Evolutionary conservation across 2,888 invertebrate species (phyloP).

Genomic region (Folsomia candida): DNA sequence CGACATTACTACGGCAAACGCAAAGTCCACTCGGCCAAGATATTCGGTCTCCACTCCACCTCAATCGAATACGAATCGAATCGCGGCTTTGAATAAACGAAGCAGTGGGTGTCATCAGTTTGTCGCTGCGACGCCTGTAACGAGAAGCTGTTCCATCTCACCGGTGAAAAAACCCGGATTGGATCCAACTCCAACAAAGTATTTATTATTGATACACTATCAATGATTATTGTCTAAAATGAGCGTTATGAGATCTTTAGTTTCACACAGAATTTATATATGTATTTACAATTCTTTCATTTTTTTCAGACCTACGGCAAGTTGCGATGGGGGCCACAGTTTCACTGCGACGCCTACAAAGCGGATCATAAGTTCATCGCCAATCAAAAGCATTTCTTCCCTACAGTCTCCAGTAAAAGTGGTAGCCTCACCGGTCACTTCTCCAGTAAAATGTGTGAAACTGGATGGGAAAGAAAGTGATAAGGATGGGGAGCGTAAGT

Average conservation of each 20-base stretch:
- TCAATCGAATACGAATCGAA: not conserved
- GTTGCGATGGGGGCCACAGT: not conserved
- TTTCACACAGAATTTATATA: no score
- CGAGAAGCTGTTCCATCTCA: not conserved
- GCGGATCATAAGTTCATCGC: not conserved
- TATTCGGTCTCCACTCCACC: not conserved
- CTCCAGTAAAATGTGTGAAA: not conserved
- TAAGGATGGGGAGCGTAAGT: not conserved
- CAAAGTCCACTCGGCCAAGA: not conserved
- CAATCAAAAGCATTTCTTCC: not conserved
- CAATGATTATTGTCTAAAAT: no score
- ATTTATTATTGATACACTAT: no score
- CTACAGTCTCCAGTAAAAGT: not conserved
- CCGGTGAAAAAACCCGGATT: not conserved
- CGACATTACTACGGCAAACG: not conserved
- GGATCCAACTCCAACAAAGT: constrained; percentile 31
- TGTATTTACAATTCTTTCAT: no score
- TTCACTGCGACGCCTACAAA: not conserved
- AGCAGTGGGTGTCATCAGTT: not conserved
- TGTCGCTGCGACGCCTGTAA: not conserved
- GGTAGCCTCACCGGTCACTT: not conserved
- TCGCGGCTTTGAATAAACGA: not conserved
- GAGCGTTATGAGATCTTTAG: no score
- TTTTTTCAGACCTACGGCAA: no score
- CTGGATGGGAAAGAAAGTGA: no score